Evolutionary conservation across 2,888 invertebrate species (phyloP).

Genomic region (Epinotia ramella): DNA sequence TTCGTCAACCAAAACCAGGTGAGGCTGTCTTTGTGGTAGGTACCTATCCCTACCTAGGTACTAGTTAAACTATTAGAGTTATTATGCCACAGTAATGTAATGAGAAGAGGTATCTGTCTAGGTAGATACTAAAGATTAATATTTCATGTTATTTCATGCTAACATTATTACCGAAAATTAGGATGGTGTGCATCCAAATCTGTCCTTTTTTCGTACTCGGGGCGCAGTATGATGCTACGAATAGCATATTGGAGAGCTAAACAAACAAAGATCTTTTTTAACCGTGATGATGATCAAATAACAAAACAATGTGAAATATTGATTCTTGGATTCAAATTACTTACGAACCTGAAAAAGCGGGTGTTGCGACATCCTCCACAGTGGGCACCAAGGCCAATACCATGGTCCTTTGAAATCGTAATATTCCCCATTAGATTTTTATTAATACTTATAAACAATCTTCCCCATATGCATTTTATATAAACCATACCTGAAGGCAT

Average conservation of each 20-base stretch:
- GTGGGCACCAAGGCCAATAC: slow-evolving; percentile 89
- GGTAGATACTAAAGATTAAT: background rate
- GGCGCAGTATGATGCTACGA: slow-evolving; percentile 92
- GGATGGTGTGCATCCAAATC: slow-evolving; percentile 92
- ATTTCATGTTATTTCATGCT: background rate
- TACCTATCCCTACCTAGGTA: too few relatives aligned
- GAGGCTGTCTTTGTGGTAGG: too few relatives aligned
- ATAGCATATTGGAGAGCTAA: slow-evolving; percentile 91
- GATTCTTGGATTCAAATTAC: background rate
- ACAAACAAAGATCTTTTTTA: background rate
- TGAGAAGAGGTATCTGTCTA: too few relatives aligned
- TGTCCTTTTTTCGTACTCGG: slow-evolving; percentile 92
- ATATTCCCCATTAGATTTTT: slow-evolving; percentile 6
- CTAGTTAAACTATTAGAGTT: too few relatives aligned
- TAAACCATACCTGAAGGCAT: slow-evolving; percentile 74
- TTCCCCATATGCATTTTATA: background rate
- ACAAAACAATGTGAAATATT: background rate
- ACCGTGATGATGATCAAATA: background rate
- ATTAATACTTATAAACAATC: slow-evolving; percentile 10
- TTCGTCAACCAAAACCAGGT: too few relatives aligned
- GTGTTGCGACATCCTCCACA: slow-evolving; percentile 91
- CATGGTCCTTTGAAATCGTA: slow-evolving; percentile 77
- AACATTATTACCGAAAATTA: slow-evolving; percentile 88
- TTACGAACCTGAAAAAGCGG: slow-evolving; percentile 80
- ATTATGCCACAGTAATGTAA: too few relatives aligned